Evolutionary conservation across 1,140 invertebrate genomes (phyloP), one percentile per base, ranked within the genome.

Genomic region (Microplitis mediator): DNA sequence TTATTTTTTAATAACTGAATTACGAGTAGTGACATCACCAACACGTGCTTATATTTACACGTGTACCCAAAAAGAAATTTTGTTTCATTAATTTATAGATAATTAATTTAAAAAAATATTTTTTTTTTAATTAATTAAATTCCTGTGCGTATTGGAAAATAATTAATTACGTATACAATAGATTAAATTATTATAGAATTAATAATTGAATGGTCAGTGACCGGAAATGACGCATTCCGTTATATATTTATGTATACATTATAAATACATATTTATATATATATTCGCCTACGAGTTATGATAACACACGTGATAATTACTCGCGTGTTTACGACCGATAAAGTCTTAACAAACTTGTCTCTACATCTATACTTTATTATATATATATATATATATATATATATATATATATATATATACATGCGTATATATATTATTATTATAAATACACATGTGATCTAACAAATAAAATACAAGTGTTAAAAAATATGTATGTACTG

Each of bases 161-260:
- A 70, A 62, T 52, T 62, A 60, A 70, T 62, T 70, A 62, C 14
- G 52, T 31, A 45, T 31, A 58, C 64, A 62, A 34, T 35, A 45
- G 50, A 39, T 36, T 63, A 75, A 77, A 79, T 82, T 70, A 77
- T 56, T 45, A 45, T 45, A 45, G 39, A 45, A 8, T 16, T 78
- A 75, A 81, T 80, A 81, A 85, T 83, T 82, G 81, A 83, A 84
- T 82, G 82, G 82, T 83, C 83, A 82, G 78, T 82, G 79, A 83
- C 84, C 82, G 81, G 82, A 85, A 81, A 75, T 82, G 82, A 84
- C 79, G 79, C 77, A 76, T 64, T 61, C 58, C 39, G 11, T 45
- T 45, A 45, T 9, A 45, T 45, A 45, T 45, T 11, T 45, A 45
- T 45, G 39, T 45, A 11, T 45, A 11, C 8, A 45, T 45, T 9